Conservation (phyloP, 2,113 vertebrate genomes). For the Amphiprion ocellaris region DNA sequence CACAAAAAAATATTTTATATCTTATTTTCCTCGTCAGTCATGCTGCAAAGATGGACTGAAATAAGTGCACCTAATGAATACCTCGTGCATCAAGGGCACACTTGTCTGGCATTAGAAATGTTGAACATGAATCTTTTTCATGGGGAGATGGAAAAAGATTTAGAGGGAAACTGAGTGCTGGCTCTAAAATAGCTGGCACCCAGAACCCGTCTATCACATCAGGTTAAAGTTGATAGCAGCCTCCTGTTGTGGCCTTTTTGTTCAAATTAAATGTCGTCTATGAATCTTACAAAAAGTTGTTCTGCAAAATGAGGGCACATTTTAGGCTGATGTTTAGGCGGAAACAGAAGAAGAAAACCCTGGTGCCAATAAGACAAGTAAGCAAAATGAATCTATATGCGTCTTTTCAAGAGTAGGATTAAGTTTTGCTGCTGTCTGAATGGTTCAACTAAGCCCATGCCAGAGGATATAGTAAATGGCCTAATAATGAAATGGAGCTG, state of each 20-base stretch:
- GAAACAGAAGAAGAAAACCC: neutral
- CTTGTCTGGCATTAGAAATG: constrained; percentile 11
- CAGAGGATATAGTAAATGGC: neutral
- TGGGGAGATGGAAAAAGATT: constrained; percentile 1
- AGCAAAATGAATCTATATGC: neutral
- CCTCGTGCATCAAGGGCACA: constrained; percentile 18
- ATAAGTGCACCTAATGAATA: neutral
- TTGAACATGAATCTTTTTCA: constrained; percentile 33
- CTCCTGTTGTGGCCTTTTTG: neutral
- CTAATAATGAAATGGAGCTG: neutral
- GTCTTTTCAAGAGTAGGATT: no score
- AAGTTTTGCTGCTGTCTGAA: neutral
- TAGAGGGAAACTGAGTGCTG: neutral
- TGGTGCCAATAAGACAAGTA: neutral
- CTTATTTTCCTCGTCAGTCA: neutral
- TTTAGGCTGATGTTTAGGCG: neutral
- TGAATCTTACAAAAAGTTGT: no score
- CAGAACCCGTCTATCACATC: neutral
- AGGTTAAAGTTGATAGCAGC: neutral
- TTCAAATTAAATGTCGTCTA: no score
- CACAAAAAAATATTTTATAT: no score
- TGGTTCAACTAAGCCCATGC: neutral
- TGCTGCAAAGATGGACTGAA: neutral
- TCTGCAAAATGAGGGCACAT: neutral
- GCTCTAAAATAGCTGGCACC: neutral